These are phyloP conservation scores for Hirtodrosophila trivittata DNA, from an alignment of 2,888 invertebrate genomes.

Conservation along the genomic window DNA sequence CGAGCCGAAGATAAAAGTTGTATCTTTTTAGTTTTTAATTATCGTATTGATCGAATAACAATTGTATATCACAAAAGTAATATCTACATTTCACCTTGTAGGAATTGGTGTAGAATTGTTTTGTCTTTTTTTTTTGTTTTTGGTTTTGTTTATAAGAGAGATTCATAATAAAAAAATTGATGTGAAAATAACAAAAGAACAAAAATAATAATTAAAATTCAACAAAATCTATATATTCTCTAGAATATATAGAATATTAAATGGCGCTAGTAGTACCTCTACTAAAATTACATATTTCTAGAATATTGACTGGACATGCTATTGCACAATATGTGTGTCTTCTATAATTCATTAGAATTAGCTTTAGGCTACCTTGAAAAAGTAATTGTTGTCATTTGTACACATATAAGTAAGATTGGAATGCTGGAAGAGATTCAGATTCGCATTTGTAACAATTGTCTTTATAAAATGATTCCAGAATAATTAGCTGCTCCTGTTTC, in stretches of 20 bases:
- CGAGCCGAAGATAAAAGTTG: slow-evolving; percentile 32
- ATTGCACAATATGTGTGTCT: slow-evolving; percentile 67
- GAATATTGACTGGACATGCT: slow-evolving; percentile 70
- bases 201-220: slow-evolving; percentile 27
- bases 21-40: slow-evolving; percentile 41
- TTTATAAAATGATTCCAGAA: slow-evolving; percentile 11
- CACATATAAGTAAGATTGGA: slow-evolving; percentile 66
- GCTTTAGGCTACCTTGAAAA: slow-evolving; percentile 53
- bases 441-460: slow-evolving; percentile 24
- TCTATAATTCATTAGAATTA: slow-evolving; percentile 53
- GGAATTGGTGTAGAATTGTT: slow-evolving; percentile 72
- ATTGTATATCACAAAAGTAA: slow-evolving; percentile 78
- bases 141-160: slow-evolving; percentile 24
- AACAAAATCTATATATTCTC: slow-evolving; percentile 48
- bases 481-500: slow-evolving; percentile 4
- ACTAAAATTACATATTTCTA: slow-evolving; percentile 52
- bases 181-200: slow-evolving; percentile 20
- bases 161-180: slow-evolving; percentile 40
- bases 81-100: slow-evolving; percentile 78
- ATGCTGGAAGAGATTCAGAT: slow-evolving; percentile 25
- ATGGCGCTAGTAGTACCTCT: slow-evolving; percentile 63
- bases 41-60: slow-evolving; percentile 63
- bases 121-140: slow-evolving; percentile 40
- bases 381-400: slow-evolving; percentile 76
- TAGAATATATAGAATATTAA: slow-evolving; percentile 52